Conservation (phyloP, 2,113 vertebrate genomes). For the Cochlearius cochlearius region DNA sequence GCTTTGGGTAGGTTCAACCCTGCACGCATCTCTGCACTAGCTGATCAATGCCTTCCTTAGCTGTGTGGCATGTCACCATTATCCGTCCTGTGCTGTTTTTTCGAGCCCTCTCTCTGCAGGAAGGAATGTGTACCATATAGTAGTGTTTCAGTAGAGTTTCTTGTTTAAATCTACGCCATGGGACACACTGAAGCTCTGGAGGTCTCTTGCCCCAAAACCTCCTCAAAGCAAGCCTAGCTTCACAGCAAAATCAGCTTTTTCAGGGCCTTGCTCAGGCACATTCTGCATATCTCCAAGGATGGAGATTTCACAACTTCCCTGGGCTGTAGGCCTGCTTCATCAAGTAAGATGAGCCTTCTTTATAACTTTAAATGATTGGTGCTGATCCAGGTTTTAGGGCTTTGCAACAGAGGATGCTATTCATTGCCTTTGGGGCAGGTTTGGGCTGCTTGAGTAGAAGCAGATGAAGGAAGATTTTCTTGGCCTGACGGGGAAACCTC, state of each 20-base stretch:
- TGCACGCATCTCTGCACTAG: neutral
- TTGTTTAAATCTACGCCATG: neutral
- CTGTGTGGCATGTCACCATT: neutral
- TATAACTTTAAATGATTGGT: slow-evolving; percentile 9
- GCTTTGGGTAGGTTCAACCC: neutral
- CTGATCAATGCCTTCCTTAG: neutral
- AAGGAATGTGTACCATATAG: neutral
- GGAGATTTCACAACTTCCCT: slow-evolving; percentile 29
- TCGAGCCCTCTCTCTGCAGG: neutral
- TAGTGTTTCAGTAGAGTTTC: neutral
- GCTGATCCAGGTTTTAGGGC: slow-evolving; percentile 38
- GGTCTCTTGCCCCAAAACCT: neutral
- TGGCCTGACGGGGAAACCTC: slow-evolving; percentile 34
- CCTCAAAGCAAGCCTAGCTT: neutral
- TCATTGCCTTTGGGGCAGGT: neutral
- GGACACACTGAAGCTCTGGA: neutral
- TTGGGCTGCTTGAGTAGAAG: slow-evolving; percentile 21
- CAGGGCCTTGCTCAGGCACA: neutral
- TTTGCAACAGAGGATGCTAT: slow-evolving; percentile 31
- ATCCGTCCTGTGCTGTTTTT: neutral
- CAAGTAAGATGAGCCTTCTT: slow-evolving; percentile 37
- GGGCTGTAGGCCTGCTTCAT: slow-evolving; percentile 33
- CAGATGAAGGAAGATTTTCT: slow-evolving; percentile 41
- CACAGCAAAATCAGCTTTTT: neutral
- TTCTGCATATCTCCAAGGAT: neutral